Conservation (phyloP, 2,797 vertebrate species). For the Acanthurus leucopareius region DNA sequence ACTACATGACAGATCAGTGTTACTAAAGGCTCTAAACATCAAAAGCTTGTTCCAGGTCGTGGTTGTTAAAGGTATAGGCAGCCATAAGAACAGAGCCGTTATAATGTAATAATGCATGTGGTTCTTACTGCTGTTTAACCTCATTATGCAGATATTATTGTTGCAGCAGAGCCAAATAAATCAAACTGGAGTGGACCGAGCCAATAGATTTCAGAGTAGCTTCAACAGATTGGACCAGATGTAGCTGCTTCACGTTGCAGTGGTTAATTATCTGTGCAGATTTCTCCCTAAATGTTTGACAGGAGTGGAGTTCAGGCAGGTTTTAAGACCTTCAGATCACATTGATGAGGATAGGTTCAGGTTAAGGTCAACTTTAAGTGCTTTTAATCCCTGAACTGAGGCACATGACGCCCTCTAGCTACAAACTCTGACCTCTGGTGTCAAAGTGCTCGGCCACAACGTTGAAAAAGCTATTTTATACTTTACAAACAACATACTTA, state of each 20-base stretch:
- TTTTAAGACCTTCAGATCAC: too few relatives aligned
- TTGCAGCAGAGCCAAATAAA: slow-evolving; percentile 41
- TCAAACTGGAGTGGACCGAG: slow-evolving; percentile 27
- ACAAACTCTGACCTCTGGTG: too few relatives aligned
- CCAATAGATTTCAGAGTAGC: slow-evolving; percentile 39
- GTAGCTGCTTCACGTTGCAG: slow-evolving; percentile 37
- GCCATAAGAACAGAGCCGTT: not conserved
- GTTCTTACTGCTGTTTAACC: slow-evolving; percentile 14
- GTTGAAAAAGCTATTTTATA: too few relatives aligned
- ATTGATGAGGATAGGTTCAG: too few relatives aligned
- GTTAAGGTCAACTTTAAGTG: too few relatives aligned
- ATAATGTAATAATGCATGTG: not conserved
- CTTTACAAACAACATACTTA: too few relatives aligned
- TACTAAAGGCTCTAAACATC: slow-evolving; percentile 14
- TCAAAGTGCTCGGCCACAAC: too few relatives aligned
- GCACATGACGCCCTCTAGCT: too few relatives aligned
- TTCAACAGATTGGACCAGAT: slow-evolving; percentile 60
- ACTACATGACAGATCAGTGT: slow-evolving; percentile 39
- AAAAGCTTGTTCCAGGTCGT: not conserved
- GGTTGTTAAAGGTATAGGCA: not conserved
- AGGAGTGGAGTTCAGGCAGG: not conserved
- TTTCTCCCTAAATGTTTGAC: slow-evolving; percentile 26
- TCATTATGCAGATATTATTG: slow-evolving; percentile 16
- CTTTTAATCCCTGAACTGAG: too few relatives aligned
- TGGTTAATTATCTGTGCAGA: slow-evolving; percentile 53